Percentiles rank a stretch among this genome's conserved stretches.
Conservation (phyloP, 2,113 vertebrate genomes). For the Peromyscus polionotus region DNA sequence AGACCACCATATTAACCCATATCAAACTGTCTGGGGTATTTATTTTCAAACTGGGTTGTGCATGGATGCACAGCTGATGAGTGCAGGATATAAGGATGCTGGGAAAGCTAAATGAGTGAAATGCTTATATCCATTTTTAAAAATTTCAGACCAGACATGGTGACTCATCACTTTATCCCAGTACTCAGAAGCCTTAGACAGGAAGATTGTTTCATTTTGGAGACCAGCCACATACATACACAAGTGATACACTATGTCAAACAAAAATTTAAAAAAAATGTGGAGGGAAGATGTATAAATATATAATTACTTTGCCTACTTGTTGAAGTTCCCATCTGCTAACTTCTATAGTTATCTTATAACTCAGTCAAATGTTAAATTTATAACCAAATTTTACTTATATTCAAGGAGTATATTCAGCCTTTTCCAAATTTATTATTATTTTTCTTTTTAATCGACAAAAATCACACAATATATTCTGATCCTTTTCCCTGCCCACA, state of each 20-base stretch:
- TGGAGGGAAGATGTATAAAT: neutral
- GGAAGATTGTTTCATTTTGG: neutral
- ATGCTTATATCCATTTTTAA: neutral
- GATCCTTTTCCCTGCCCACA: neutral
- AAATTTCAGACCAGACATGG: neutral
- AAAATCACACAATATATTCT: neutral
- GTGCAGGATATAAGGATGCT: neutral
- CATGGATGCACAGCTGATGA: neutral
- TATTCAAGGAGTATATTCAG: neutral
- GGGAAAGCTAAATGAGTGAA: neutral
- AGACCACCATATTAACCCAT: neutral
- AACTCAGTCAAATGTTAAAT: neutral
- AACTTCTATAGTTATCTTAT: neutral
- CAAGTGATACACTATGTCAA: neutral
- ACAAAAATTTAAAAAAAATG: neutral
- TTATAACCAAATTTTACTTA: neutral
- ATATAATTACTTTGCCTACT: neutral
- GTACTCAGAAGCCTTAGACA: neutral
- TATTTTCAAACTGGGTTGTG: constrained; percentile 36
- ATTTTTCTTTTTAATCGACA: constrained; percentile 22
- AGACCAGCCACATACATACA: too few species aligned
- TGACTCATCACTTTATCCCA: neutral
- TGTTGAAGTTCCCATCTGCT: neutral
- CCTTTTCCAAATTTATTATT: neutral
- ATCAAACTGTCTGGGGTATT: neutral